phyloP scores from a whole-genome alignment of 2,113 vertebrate species.

The Centropus unirufus region DNA sequence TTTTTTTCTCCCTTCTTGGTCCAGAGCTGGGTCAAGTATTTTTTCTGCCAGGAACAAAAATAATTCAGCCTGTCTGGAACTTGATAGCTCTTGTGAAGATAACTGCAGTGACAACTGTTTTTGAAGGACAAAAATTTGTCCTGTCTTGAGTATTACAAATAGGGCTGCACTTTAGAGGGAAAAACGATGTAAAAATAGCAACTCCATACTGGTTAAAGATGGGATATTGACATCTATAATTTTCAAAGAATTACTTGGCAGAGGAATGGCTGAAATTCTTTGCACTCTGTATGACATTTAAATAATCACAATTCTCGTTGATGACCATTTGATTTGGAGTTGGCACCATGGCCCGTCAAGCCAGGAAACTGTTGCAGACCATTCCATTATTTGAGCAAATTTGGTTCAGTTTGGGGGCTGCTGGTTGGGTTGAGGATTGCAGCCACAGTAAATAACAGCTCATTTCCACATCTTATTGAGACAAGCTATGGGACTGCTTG shows the following conservation, averaged over 20 bases:
- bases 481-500: constrained; percentile 39
- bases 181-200: constrained; percentile 51
- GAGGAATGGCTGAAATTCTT: background rate
- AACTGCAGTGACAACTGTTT: constrained; percentile 75
- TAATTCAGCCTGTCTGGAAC: constrained; percentile 78
- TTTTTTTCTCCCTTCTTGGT: constrained; percentile 21
- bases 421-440: constrained; percentile 6
- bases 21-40: constrained; percentile 75
- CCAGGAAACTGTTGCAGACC: background rate
- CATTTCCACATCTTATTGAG: constrained; percentile 57
- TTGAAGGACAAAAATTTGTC: constrained; percentile 80
- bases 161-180: constrained; percentile 15
- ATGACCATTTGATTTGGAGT: background rate
- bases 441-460: constrained; percentile 51
- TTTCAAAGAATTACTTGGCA: constrained; percentile 49
- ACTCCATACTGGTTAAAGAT: constrained; percentile 29
- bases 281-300: constrained; percentile 12
- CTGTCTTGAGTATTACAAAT: constrained; percentile 74
- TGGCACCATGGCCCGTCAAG: background rate
- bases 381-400: background rate
- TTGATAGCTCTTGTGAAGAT: constrained; percentile 78
- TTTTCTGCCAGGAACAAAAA: constrained; percentile 74
- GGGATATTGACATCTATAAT: constrained; percentile 59
- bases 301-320: constrained; percentile 19
- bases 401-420: background rate